These are phyloP conservation scores for Margaritifera margaritifera DNA, from an alignment of 2,888 invertebrate species.

Conservation along the genomic window DNA sequence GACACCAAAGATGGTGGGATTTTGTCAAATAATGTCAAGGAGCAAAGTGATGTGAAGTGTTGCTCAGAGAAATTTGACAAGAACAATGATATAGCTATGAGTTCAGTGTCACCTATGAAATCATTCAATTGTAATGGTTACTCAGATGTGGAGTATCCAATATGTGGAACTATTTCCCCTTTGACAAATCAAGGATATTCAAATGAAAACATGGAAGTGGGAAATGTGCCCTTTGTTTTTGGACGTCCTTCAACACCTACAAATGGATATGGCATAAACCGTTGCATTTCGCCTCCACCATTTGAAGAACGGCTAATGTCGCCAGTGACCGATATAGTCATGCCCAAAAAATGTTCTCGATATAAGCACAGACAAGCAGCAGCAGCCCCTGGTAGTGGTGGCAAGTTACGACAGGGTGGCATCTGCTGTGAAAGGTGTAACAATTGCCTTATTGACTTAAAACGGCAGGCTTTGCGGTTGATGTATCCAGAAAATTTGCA, in stretches of 20 bases:
- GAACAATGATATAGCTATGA: no score
- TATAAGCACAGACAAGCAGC: no score
- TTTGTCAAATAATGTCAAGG: conserved; percentile 6
- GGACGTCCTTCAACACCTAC: conserved; percentile 52
- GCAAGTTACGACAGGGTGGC: conserved; percentile 37
- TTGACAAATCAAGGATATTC: conserved; percentile 34
- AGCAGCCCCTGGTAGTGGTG: neutral
- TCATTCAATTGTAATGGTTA: conserved; percentile 7
- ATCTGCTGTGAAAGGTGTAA: conserved; percentile 64
- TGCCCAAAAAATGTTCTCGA: no score
- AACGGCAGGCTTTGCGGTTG: conserved; percentile 59
- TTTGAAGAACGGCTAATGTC: conserved; percentile 7
- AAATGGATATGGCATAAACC: conserved; percentile 24
- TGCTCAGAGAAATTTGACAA: no score
- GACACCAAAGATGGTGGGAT: conserved; percentile 10
- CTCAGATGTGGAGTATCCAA: conserved; percentile 53
- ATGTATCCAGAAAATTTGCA: conserved; percentile 54
- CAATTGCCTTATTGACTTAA: conserved; percentile 60
- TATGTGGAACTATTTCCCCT: conserved; percentile 60
- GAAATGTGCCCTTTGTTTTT: conserved; percentile 59
- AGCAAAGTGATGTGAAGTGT: neutral
- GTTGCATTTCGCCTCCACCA: conserved; percentile 30
- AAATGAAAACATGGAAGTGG: conserved; percentile 30
- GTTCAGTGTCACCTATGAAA: no score
- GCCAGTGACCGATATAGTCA: no score